Evolutionary conservation across 2,797 vertebrate species (phyloP).

Genomic region (Chlorospingus flavigularis): DNA sequence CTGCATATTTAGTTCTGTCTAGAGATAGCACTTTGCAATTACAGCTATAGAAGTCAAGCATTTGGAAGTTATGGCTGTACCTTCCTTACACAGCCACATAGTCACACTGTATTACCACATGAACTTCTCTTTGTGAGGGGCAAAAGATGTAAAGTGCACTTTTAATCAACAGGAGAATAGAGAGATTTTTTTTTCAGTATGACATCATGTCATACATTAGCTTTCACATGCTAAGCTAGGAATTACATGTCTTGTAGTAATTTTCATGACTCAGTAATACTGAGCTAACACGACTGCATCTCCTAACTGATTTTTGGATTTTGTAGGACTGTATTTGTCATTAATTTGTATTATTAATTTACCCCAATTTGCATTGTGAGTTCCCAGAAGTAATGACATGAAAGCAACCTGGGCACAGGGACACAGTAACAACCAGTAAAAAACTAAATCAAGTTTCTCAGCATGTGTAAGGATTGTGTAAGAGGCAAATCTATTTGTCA

Average conservation of each 20-base stretch:
- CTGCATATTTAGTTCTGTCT: neutral
- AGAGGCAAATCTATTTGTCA: neutral
- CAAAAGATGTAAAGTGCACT: neutral
- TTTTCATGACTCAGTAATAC: neutral
- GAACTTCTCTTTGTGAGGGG: neutral
- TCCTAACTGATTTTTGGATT: neutral
- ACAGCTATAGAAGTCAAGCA: neutral
- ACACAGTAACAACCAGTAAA: neutral
- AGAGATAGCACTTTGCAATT: neutral
- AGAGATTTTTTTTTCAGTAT: neutral
- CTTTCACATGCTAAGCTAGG: neutral
- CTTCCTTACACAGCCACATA: neutral
- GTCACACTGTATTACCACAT: neutral
- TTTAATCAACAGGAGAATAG: neutral
- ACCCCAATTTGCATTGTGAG: neutral
- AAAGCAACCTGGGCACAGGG: neutral
- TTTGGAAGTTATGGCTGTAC: neutral
- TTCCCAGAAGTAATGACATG: neutral
- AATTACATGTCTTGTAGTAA: neutral
- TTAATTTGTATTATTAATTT: neutral
- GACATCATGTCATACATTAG: neutral
- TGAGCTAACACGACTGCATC: rapidly evolving
- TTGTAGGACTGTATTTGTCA: neutral
- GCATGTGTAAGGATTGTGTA: neutral
- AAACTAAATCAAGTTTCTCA: neutral